Base-by-base conservation (phyloP, 1,140 invertebrate species). In the Octopus sinensis region DNA sequence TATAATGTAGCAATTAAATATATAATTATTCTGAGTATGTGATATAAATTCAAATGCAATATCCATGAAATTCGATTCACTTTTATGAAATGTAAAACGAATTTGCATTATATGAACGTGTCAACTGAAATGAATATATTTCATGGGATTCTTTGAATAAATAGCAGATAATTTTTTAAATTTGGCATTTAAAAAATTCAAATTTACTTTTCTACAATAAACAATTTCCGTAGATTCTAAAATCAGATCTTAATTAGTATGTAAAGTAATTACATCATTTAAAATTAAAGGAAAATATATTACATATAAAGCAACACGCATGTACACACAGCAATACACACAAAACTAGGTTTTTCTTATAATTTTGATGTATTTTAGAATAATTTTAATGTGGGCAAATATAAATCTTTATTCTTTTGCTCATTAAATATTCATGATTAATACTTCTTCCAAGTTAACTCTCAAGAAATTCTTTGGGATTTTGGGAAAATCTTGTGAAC, bases 271-370 rank as follows among this genome's bases (percentile, higher is more conserved):
- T 13, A 30, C 4, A 10, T 4, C 12, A 78, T 52, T 81, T 83
- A 83, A 82, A 81, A 54, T 77, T 53, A 54, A 56, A 56, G 53
- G 17, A 13, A 6, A 4, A 17, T 80, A 51, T 6, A 12, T 62
- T 7, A 30, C n/a, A 51, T n/a, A 13, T 6, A n/a, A n/a, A n/a
- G n/a, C 53, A 54, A 51, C 5, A 79, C 56, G 17, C 51, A n/a
- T 77, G 43, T 43, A 77, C 43, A n/a, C 51, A 53, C 56, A 10
- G 56, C n/a, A 62, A 5, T 23, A 68, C 51, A 30, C 71, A 6
- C 10, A 79, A 6, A 79, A 43, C 12, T 80, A 54, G 51, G 17
- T 81, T 54, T 43, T 51, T 54, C 30, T 43, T 76, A 30, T n/a
- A 54, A 5, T 4, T 43, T 30, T 62, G 17, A 51, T 71, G 5